Evolutionary conservation across 2,113 vertebrate species (phyloP).

Genomic region (Cebidichthys violaceus): DNA sequence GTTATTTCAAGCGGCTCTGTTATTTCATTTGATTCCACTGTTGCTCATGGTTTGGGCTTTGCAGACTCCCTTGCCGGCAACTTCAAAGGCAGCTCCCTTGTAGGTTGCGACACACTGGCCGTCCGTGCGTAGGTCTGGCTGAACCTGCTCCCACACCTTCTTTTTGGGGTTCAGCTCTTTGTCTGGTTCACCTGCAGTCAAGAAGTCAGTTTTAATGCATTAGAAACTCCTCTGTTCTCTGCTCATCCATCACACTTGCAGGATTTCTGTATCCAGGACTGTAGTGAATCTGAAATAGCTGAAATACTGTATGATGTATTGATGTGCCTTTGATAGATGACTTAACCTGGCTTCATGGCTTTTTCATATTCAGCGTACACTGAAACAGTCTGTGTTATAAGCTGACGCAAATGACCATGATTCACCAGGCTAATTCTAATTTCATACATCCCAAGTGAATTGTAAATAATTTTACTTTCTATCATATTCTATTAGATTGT

Average conservation of each 20-base stretch:
- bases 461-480: conserved; percentile 25
- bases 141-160: conserved; percentile 98
- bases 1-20: conserved; percentile 44
- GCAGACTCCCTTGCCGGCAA: conserved; percentile 93
- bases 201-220: conserved; percentile 8
- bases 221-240: background rate
- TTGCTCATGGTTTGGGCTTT: conserved; percentile 93
- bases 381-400: background rate
- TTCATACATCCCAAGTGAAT: conserved; percentile 34
- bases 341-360: conserved; percentile 8
- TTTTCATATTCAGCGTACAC: background rate
- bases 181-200: conserved; percentile 90
- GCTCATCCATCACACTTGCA: conserved; percentile 9
- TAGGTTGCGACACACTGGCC: conserved; percentile 91
- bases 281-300: background rate
- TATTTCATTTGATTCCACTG: conserved; percentile 92
- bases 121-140: conserved; percentile 92
- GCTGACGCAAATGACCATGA: conserved; percentile 21
- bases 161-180: conserved; percentile 98
- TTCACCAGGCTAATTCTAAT: conserved; percentile 28
- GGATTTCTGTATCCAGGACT: background rate
- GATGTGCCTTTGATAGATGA: conserved; percentile 8
- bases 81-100: conserved; percentile 92
- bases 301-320: conserved; percentile 6
- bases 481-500: conserved; percentile 35